Percentiles rank a stretch among this genome's conserved stretches.
phyloP scores from a whole-genome alignment of 2,797 vertebrate species.

The Odontamblyopus rebecca region DNA sequence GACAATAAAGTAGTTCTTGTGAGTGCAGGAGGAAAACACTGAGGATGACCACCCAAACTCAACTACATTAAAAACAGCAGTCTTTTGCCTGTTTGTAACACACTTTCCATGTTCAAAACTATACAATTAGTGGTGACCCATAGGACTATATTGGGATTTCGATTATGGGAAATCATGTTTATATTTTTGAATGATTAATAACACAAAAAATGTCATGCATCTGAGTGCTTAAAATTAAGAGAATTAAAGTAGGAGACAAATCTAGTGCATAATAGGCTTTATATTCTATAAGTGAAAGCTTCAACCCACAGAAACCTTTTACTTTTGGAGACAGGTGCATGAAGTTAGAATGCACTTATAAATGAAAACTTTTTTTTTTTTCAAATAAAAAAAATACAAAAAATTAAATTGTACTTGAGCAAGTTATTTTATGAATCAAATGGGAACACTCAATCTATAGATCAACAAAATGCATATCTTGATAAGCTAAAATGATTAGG shows the following conservation, averaged over 20 bases:
- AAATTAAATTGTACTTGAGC: neutral
- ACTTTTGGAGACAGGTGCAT: too few relatives aligned
- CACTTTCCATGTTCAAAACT: neutral
- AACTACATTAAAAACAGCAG: slow-evolving; percentile 5
- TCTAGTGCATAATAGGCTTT: too few relatives aligned
- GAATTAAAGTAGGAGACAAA: too few relatives aligned
- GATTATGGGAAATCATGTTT: neutral
- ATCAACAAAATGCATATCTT: neutral
- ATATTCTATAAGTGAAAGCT: too few relatives aligned
- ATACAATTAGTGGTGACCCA: neutral
- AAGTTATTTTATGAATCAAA: neutral
- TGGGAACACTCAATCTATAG: neutral
- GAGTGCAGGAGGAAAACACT: neutral
- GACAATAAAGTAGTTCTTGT: neutral
- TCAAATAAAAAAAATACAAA: neutral
- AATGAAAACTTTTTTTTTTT: too few relatives aligned
- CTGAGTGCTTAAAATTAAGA: too few relatives aligned
- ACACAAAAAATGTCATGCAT: neutral
- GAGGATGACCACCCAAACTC: slow-evolving; percentile 11
- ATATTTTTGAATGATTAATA: neutral
- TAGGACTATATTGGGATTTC: neutral
- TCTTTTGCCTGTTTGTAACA: slow-evolving; percentile 7
- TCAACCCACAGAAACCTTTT: too few relatives aligned
- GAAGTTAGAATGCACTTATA: too few relatives aligned
- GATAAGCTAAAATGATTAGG: neutral